Conservation (phyloP, 1,140 invertebrate genomes). For the Ruditapes philippinarum region DNA sequence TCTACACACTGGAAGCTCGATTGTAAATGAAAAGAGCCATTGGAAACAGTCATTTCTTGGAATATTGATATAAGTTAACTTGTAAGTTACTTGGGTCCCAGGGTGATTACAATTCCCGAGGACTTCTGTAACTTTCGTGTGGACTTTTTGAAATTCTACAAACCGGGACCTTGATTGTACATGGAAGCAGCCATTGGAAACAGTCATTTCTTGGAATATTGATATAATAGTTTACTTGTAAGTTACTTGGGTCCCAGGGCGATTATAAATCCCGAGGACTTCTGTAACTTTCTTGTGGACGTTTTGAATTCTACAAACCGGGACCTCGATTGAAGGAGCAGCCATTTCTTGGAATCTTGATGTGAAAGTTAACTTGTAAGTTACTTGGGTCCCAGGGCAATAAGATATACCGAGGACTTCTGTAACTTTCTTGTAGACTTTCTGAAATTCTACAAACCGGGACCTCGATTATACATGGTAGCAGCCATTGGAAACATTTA, state of each 20-base stretch:
- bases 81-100: background rate
- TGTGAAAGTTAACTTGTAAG: constrained; percentile 23
- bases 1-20: too few species aligned
- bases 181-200: background rate
- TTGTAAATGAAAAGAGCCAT: constrained; percentile 7
- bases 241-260: background rate
- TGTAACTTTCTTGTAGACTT: constrained; percentile 7
- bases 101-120: constrained; percentile 20
- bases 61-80: background rate
- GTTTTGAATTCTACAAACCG: background rate
- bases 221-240: background rate
- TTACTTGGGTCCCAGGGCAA: constrained; percentile 45
- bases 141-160: background rate
- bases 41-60: background rate
- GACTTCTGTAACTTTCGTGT: constrained; percentile 21
- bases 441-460: background rate
- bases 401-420: constrained; percentile 2
- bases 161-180: background rate
- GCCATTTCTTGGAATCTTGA: background rate
- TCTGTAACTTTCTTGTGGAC: constrained; percentile 6
- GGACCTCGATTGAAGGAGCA: too few species aligned
- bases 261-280: constrained; percentile 26
- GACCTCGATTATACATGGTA: too few species aligned
- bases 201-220: background rate
- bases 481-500: too few species aligned